Evolutionary conservation across 1,140 invertebrate species (phyloP).

Genomic region (Musca vetustissima): DNA sequence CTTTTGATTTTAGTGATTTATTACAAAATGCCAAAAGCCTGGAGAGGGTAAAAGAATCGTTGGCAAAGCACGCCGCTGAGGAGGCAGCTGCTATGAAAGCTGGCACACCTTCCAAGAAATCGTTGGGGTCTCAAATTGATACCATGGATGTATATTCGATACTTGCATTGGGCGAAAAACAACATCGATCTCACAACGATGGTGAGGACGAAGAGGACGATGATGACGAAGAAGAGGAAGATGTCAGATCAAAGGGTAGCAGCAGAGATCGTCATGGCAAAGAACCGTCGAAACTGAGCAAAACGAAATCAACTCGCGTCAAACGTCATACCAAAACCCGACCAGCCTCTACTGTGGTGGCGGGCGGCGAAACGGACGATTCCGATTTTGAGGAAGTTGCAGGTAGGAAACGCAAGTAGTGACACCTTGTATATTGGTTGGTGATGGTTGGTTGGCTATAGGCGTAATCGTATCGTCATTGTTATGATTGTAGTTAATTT

Average conservation of each 20-base stretch:
- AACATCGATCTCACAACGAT: slow-evolving; percentile 31
- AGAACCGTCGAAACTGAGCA: slow-evolving; percentile 40
- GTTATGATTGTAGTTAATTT: not conserved
- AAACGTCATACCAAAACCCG: slow-evolving; percentile 49
- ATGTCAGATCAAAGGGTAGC: slow-evolving; percentile 23
- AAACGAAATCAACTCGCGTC: slow-evolving; percentile 49
- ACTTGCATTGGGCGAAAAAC: slow-evolving; percentile 57
- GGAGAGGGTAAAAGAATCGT: slow-evolving; percentile 47
- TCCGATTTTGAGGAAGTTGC: slow-evolving; percentile 68
- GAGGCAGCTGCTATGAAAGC: slow-evolving; percentile 32
- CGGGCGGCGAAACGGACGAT: slow-evolving; percentile 59
- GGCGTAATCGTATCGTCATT: not conserved
- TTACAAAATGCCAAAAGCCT: slow-evolving; percentile 53
- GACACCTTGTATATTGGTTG: slow-evolving; percentile 10
- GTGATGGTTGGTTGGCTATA: slow-evolving; percentile 29
- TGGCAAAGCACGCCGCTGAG: slow-evolving; percentile 35
- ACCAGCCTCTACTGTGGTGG: slow-evolving; percentile 41
- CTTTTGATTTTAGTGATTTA: slow-evolving; percentile 49
- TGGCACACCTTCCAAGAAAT: slow-evolving; percentile 20
- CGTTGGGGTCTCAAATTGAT: slow-evolving; percentile 29
- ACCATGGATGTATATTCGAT: slow-evolving; percentile 52
- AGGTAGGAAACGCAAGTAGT: slow-evolving; percentile 57
- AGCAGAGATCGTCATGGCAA: slow-evolving; percentile 26
- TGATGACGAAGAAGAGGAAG: slow-evolving; percentile 26
- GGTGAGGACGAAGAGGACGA: slow-evolving; percentile 34